A percentile compares a stretch with the other conserved stretches of the same genome.
These are phyloP conservation scores for Lamellibrachia columna DNA, from an alignment of 2,888 invertebrate genomes.

Conservation along the genomic window DNA sequence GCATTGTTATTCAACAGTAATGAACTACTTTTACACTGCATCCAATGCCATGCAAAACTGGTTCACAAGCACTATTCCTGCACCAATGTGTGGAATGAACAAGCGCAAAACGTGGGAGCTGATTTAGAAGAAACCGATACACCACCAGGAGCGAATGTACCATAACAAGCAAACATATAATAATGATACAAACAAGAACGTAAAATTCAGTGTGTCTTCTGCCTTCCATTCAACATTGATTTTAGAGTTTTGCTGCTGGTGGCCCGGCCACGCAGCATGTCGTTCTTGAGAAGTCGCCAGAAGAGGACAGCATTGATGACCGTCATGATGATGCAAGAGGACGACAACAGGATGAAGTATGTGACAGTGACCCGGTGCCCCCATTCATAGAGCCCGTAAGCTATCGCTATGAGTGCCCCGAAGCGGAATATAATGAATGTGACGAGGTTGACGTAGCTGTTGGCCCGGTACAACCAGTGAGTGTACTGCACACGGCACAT, in stretches of 20 bases:
- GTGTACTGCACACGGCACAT: conserved; percentile 46
- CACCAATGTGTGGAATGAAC: not conserved
- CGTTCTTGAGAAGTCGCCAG: conserved; percentile 60
- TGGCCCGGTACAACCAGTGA: conserved; percentile 51
- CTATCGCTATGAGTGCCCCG: conserved; percentile 45
- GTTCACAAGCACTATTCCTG: not conserved
- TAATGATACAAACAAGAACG: not conserved
- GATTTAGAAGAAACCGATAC: no score
- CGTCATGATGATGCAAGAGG: conserved; percentile 52
- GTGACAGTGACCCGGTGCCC: conserved; percentile 46
- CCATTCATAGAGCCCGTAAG: conserved; percentile 50
- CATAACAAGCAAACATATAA: not conserved
- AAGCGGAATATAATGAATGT: conserved; percentile 60
- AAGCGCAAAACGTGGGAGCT: not conserved
- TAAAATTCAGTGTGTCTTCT: not conserved
- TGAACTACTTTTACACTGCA: not conserved
- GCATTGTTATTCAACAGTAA: not conserved
- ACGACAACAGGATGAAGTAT: conserved; percentile 47
- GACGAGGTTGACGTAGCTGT: conserved; percentile 53
- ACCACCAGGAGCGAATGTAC: not conserved
- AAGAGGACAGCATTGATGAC: conserved; percentile 59
- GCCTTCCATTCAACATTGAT: not conserved
- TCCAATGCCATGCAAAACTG: not conserved
- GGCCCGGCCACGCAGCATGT: conserved; percentile 45
- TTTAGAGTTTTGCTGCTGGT: not conserved